Base-by-base conservation (phyloP, 2,797 vertebrate genomes). In the Vultur gryphus region DNA sequence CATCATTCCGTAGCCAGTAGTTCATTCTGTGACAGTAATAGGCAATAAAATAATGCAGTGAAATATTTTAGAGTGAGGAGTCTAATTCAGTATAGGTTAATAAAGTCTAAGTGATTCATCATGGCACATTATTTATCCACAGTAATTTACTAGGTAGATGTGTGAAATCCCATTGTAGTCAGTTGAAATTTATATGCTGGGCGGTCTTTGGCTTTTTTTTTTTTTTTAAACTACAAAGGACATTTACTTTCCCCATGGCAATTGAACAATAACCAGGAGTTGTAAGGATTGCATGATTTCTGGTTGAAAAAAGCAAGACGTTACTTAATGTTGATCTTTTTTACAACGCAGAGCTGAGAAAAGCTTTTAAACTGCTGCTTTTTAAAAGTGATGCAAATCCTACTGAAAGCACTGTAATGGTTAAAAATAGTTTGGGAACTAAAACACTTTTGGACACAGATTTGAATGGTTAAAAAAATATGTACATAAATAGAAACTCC, bases 1-100 rank as follows among this genome's bases (percentile, higher is more conserved):
- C 71, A 97, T 95, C 91, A 92, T 91, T 96, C 95, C 89, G 76
- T 44, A 90, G 87, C 69, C 75, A 75, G 94, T 92, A 95, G 97
- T 95, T 98, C 97, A 97, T 91, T 92, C 91, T 89, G 84, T 97
- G 96, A 96, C 92, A 96, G 75, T 94, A 95, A 97, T 37, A 95
- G 93, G 77, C 90, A 95, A 95, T 97, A 97, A 98, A 98, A 95
- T 89, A 95, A 93, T 87, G 79, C 59, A 77, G 33, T 95, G 94
- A 97, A 97, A 97, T 96, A 97, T 97, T 96, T 95, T 64, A 83
- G 57, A 65, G 73, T 95, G 81, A 97, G 69, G 43, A 96, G 46
- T 94, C 95, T 95, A 96, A 95, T 93, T 97, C 93, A 84, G 71
- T 31, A 71, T 33, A 65, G 64, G 73, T 97, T 97, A 95, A 95